Evolutionary conservation across 2,888 invertebrate genomes (phyloP).

Genomic region (Drosophila ezoana): DNA sequence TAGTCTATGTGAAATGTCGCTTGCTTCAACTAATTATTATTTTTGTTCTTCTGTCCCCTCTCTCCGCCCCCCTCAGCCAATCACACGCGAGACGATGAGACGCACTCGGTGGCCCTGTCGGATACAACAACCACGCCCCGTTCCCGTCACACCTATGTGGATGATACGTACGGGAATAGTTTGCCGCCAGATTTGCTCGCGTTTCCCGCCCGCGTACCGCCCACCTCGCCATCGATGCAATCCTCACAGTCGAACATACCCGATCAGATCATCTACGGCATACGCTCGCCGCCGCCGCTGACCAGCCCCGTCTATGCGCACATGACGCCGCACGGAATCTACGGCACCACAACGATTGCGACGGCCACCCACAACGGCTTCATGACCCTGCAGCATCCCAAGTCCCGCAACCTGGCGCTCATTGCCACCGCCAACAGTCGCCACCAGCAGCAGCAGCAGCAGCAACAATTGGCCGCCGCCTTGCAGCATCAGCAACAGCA

Average conservation of each 20-base stretch:
- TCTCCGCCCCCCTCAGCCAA: slow-evolving; percentile 83
- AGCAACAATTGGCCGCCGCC: slow-evolving; percentile 26
- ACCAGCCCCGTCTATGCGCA: slow-evolving; percentile 88
- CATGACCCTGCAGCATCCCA: slow-evolving; percentile 92
- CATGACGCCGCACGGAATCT: slow-evolving; percentile 85
- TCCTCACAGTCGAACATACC: slow-evolving; percentile 91
- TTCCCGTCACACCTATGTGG: slow-evolving; percentile 85
- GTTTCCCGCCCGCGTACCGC: slow-evolving; percentile 89
- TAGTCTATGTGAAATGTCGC: no score
- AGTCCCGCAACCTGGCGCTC: slow-evolving; percentile 84
- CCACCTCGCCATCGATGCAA: slow-evolving; percentile 90
- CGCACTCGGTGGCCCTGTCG: slow-evolving; percentile 89
- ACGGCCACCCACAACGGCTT: slow-evolving; percentile 87
- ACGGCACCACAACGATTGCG: slow-evolving; percentile 86
- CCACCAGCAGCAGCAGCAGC: slow-evolving; percentile 86
- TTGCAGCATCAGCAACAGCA: slow-evolving; percentile 83
- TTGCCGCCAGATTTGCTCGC: slow-evolving; percentile 93
- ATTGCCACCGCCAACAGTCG: slow-evolving; percentile 82
- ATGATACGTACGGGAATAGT: slow-evolving; percentile 86
- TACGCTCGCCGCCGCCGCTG: slow-evolving; percentile 83
- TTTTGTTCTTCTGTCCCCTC: neutral
- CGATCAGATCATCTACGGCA: slow-evolving; percentile 84
- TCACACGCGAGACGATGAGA: slow-evolving; percentile 87
- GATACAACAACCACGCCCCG: slow-evolving; percentile 86
- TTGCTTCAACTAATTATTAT: neutral